These are phyloP conservation scores for Cosmia pyralina DNA, from an alignment of 2,888 invertebrate species.

Conservation along the genomic window DNA sequence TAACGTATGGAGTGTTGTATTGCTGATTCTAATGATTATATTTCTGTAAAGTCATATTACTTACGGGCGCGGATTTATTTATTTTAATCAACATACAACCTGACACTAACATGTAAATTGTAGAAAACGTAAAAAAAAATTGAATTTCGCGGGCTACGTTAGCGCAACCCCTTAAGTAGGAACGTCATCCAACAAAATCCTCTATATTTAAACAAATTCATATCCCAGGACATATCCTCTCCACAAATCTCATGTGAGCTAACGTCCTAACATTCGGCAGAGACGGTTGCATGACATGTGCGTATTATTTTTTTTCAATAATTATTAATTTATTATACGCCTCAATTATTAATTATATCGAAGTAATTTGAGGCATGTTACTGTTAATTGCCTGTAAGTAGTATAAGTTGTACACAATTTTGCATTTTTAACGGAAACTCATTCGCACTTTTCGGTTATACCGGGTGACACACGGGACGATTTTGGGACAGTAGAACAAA, in stretches of 20 bases:
- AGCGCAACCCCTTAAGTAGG: no score
- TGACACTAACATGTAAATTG: no score
- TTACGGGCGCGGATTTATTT: no score
- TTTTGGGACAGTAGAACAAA: no score
- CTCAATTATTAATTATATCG: conserved; percentile 57
- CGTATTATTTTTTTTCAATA: conserved; percentile 57
- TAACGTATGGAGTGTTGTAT: no score
- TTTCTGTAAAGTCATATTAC: no score
- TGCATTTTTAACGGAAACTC: conserved; percentile 12
- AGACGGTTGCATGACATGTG: conserved; percentile 69
- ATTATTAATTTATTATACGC: conserved; percentile 53
- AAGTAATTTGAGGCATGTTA: conserved; percentile 46
- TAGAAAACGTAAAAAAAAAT: no score
- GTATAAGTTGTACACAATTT: conserved; percentile 28
- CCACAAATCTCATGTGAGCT: conserved; percentile 26
- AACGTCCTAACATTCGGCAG: conserved; percentile 55
- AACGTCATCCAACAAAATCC: background rate
- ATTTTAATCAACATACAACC: no score
- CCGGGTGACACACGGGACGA: no score
- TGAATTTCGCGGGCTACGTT: no score
- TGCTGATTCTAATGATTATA: no score
- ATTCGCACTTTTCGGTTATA: background rate
- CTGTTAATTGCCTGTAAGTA: conserved; percentile 30
- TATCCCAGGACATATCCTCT: conserved; percentile 21
- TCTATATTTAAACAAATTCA: background rate